Conservation (phyloP, 2,113 vertebrate genomes). For the Indicator maculatus region DNA sequence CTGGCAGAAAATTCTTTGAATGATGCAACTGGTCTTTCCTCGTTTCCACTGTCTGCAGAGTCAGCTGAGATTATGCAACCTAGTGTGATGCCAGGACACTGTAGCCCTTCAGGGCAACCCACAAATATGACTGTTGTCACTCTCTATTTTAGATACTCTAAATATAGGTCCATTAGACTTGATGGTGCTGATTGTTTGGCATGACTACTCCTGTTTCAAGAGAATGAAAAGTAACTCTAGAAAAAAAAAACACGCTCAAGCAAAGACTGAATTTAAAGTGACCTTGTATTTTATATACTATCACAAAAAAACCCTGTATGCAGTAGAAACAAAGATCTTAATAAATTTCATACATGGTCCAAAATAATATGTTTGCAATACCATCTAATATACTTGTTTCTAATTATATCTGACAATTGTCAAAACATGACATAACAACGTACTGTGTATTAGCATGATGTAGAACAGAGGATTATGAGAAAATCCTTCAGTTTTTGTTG, state of each 20-base stretch:
- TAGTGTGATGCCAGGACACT: background rate
- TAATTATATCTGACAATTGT: background rate
- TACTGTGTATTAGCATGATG: background rate
- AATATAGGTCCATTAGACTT: conserved; percentile 41
- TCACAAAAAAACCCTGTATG: background rate
- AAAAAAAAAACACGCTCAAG: background rate
- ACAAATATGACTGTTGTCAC: conserved; percentile 40
- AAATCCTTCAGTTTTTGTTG: background rate
- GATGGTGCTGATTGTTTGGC: background rate
- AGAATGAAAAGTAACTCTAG: background rate
- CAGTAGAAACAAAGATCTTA: background rate
- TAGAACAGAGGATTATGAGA: background rate
- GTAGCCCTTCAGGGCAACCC: conserved; percentile 6
- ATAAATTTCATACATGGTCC: background rate
- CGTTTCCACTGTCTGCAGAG: background rate
- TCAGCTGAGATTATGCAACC: background rate
- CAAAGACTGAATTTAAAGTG: background rate
- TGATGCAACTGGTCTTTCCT: conserved; percentile 16
- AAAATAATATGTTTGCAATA: background rate
- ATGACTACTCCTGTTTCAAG: background rate
- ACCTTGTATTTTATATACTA: background rate
- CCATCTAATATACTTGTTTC: background rate
- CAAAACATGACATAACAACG: background rate
- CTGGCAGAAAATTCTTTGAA: background rate
- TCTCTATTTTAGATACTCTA: conserved; percentile 45